Percentiles rank a stretch among this genome's conserved stretches.
Evolutionary conservation across 2,888 invertebrate genomes (phyloP).

Genomic region (Drosophila melanosoma): DNA sequence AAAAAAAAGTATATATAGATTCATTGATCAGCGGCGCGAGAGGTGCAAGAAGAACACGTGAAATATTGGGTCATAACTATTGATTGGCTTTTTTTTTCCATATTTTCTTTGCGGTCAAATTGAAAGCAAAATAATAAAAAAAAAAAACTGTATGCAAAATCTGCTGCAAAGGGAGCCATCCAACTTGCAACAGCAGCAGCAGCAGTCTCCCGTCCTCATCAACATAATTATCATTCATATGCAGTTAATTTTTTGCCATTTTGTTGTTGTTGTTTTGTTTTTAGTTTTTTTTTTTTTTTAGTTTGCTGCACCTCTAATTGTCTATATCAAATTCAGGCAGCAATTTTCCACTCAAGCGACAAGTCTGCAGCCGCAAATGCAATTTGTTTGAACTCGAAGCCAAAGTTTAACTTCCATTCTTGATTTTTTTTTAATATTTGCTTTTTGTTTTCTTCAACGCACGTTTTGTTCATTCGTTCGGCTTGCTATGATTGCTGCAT

Average conservation of each 20-base stretch:
- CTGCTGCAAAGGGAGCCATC: slow-evolving; percentile 6
- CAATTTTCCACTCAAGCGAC: slow-evolving; percentile 76
- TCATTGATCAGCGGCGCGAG: slow-evolving; percentile 67
- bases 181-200: no score
- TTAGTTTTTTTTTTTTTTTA: background rate
- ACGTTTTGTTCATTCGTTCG: slow-evolving; percentile 53
- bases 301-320: slow-evolving; percentile 36
- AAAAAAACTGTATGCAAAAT: slow-evolving; percentile 47
- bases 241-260: slow-evolving; percentile 47
- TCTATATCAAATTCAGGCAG: slow-evolving; percentile 53
- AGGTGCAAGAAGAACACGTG: slow-evolving; percentile 66
- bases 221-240: slow-evolving; percentile 45
- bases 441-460: slow-evolving; percentile 27
- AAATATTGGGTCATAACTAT: slow-evolving; percentile 76
- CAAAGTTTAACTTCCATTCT: slow-evolving; percentile 27
- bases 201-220: slow-evolving; percentile 8
- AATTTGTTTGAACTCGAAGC: slow-evolving; percentile 74
- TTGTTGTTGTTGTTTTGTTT: background rate
- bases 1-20: slow-evolving; percentile 10
- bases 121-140: slow-evolving; percentile 52
- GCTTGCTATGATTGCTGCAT: slow-evolving; percentile 30
- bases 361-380: slow-evolving; percentile 60
- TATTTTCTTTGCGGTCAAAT: slow-evolving; percentile 59
- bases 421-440: background rate
- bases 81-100: slow-evolving; percentile 61